Evolutionary conservation across 1,140 invertebrate species (phyloP).

Genomic region (Temnothorax curvispinosus): DNA sequence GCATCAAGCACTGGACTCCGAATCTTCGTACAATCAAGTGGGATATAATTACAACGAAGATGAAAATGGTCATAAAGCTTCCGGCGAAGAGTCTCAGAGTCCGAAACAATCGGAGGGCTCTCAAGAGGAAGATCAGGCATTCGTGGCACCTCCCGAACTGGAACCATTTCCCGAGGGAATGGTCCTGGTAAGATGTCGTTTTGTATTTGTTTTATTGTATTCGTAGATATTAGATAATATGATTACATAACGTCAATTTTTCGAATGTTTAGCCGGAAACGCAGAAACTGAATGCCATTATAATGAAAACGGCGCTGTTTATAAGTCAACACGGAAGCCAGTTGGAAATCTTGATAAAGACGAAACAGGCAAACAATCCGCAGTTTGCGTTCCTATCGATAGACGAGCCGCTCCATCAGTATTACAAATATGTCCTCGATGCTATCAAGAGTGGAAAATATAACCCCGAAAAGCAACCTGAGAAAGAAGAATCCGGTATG

Average conservation of each 20-base stretch:
- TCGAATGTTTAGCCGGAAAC: conserved; percentile 92
- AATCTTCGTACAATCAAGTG: conserved; percentile 92
- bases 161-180: conserved; percentile 90
- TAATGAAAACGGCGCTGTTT: conserved; percentile 98
- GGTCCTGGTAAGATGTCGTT: conserved; percentile 88
- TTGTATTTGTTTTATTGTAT: neutral
- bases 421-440: conserved; percentile 94
- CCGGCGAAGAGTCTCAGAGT: conserved; percentile 81
- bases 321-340: conserved; percentile 97
- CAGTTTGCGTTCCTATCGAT: conserved; percentile 98
- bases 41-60: conserved; percentile 92
- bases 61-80: conserved; percentile 76
- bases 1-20: conserved; percentile 90
- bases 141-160: conserved; percentile 89
- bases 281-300: conserved; percentile 96
- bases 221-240: neutral
- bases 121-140: conserved; percentile 90
- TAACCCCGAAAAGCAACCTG: conserved; percentile 87
- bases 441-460: conserved; percentile 94
- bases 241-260: conserved; percentile 6
- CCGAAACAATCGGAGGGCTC: conserved; percentile 80
- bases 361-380: conserved; percentile 97
- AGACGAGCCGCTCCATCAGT: conserved; percentile 93
- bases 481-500: conserved; percentile 86
- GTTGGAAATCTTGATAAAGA: conserved; percentile 99